Conservation (phyloP, 2,113 vertebrate genomes). For the Ictalurus furcatus region DNA sequence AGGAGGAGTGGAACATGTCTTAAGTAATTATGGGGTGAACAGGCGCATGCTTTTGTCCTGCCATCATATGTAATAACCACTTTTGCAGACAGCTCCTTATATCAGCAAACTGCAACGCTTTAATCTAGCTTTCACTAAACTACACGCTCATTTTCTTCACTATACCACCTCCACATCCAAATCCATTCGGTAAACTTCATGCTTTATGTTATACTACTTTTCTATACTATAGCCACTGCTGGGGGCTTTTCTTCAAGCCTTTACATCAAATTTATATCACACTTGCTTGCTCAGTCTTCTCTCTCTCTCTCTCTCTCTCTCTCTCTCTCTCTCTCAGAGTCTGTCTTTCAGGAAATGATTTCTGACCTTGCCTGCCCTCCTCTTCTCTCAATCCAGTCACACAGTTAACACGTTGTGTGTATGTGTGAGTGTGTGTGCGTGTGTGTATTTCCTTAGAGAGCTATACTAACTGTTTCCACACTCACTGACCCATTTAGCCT, state of each 20-base stretch:
- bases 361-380: slow-evolving; percentile 69
- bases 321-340: background rate
- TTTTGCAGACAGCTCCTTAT: slow-evolving; percentile 18
- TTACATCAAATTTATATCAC: background rate
- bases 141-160: background rate
- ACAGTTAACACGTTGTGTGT: slow-evolving; percentile 67
- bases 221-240: background rate
- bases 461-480: slow-evolving; percentile 41
- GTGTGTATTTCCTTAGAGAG: slow-evolving; percentile 27
- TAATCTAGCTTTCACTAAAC: background rate
- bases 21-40: slow-evolving; percentile 22
- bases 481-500: slow-evolving; percentile 52
- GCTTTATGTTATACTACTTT: background rate
- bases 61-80: slow-evolving; percentile 17
- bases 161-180: background rate
- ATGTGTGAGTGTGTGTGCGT: slow-evolving; percentile 43
- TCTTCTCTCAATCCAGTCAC: slow-evolving; percentile 62
- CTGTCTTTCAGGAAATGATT: slow-evolving; percentile 79
- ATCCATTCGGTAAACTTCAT: background rate
- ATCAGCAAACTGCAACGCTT: background rate
- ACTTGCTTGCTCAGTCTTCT: background rate
- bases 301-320: background rate
- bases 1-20: background rate
- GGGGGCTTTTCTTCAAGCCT: background rate
- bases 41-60: slow-evolving; percentile 11